Evolutionary conservation across 2,888 invertebrate species (phyloP), one percentile per base, ranked within the genome.

Genomic region (Panzeria rudis): DNA sequence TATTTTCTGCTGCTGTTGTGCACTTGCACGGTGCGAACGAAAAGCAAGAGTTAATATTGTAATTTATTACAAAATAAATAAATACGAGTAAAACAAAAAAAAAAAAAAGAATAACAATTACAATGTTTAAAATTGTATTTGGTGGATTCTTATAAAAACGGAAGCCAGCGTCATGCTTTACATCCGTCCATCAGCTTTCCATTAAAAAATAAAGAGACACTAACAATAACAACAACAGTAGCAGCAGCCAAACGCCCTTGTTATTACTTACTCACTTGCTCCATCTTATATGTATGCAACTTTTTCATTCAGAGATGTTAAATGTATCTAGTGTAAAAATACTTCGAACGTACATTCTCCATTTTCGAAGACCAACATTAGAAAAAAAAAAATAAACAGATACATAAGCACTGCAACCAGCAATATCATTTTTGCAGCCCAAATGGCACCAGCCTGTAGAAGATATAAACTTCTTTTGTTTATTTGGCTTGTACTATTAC

Each of bases 161-260:
- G 84, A 85, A 85, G 71, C 72, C 77, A 69, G 62, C 77, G 81
- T 81, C 84, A 84, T 84, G 81, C 56, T 73, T 54, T 62, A 81
- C 81, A 84, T 84, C 81, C 84, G 84, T 76, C 68, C 81, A 81
- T 77, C 81, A 81, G 84, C 52, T 61, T 54, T 75, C 32, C 75
- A 75, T 81, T 69, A 61, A 68, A 50, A 66, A 80, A 38, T 3
- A 38, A 47, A 17, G 13, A 54, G 25, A 17, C 32, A 35, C 32
- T 0, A 23, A 72, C 23, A 35, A 54, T n/a, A 71, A 62, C 15
- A 68, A 59, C 17, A 73, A 52, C 20, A 35, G 29, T 29, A 73
- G 29, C 23, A 29, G 32, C 47, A 13, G 56, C 17, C 35, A 35
- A 68, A 66, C n/a, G 54, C n/a, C 23, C 32, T 66, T 66, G 44